A percentile compares a stretch with the other conserved stretches of the same genome.
These are phyloP conservation scores for Mya arenaria DNA, from an alignment of 1,140 invertebrate genomes.

Conservation along the genomic window DNA sequence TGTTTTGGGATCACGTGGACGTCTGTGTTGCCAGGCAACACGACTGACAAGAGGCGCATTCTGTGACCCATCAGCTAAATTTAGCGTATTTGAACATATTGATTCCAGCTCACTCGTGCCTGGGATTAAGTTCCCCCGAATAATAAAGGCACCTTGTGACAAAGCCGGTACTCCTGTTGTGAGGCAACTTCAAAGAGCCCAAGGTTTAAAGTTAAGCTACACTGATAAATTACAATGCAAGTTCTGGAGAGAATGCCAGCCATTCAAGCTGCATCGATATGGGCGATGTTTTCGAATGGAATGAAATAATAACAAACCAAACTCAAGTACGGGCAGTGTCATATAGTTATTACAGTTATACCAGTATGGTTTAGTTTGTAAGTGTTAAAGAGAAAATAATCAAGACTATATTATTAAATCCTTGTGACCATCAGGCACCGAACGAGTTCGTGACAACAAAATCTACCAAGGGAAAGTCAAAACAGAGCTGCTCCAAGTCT, in stretches of 20 bases:
- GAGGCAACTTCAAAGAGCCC: conserved; percentile 13
- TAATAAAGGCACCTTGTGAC: conserved; percentile 31
- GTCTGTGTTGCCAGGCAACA: conserved; percentile 46
- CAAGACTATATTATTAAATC: no score
- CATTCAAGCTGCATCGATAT: conserved; percentile 1
- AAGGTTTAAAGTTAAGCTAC: neutral
- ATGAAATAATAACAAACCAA: no score
- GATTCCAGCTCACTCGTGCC: conserved; percentile 13
- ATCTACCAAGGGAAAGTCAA: no score
- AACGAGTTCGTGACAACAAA: no score
- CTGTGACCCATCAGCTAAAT: conserved; percentile 47
- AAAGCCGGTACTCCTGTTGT: conserved; percentile 1
- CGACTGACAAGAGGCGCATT: conserved; percentile 31
- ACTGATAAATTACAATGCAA: conserved; percentile 5
- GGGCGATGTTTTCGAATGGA: conserved; percentile 10
- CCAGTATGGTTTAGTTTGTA: no score
- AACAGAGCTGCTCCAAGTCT: no score
- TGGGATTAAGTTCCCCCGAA: conserved; percentile 41
- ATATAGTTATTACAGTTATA: no score
- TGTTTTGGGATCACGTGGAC: conserved; percentile 26
- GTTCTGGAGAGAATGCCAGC: conserved; percentile 10
- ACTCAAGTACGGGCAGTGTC: no score
- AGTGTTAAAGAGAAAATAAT: no score
- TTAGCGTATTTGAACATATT: conserved; percentile 44
- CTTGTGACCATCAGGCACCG: no score